Conservation (phyloP, 2,888 invertebrate species). For the Lepidochitona cinerea region DNA sequence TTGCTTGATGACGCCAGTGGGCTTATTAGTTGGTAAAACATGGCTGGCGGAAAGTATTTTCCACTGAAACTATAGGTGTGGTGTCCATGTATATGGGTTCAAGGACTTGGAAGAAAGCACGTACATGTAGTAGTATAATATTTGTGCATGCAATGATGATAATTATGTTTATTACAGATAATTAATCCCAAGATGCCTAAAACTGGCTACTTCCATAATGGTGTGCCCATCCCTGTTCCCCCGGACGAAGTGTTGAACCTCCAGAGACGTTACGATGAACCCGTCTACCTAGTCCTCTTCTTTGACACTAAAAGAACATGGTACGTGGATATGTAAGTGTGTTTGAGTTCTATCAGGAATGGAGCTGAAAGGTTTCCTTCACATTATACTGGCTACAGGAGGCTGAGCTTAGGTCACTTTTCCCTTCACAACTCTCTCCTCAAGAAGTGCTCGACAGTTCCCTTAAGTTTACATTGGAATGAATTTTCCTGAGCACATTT, state of each 20-base stretch:
- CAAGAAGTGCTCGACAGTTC: background rate
- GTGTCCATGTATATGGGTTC: too few relatives aligned
- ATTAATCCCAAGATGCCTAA: slow-evolving; percentile 95
- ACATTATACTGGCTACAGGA: too few relatives aligned
- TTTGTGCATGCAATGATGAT: too few relatives aligned
- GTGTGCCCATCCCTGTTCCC: slow-evolving; percentile 94
- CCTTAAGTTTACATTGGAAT: too few relatives aligned
- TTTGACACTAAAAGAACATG: slow-evolving; percentile 97
- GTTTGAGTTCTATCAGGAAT: slow-evolving; percentile 2
- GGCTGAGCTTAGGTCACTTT: too few relatives aligned
- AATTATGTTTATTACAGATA: slow-evolving; percentile 74
- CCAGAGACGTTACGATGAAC: slow-evolving; percentile 82
- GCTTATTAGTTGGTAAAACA: too few relatives aligned
- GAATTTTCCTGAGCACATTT: too few relatives aligned
- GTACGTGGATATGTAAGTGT: slow-evolving; percentile 68
- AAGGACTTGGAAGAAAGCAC: too few relatives aligned
- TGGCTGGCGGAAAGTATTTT: too few relatives aligned
- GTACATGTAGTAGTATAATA: too few relatives aligned
- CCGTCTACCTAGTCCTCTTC: slow-evolving; percentile 91
- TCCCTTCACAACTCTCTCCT: background rate
- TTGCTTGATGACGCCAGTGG: too few relatives aligned
- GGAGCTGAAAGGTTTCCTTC: background rate
- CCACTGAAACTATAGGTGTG: too few relatives aligned
- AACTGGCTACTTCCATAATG: slow-evolving; percentile 89
- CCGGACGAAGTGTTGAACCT: slow-evolving; percentile 91